phyloP scores from a whole-genome alignment of 1,140 invertebrate species.

The Megathymus violae region DNA sequence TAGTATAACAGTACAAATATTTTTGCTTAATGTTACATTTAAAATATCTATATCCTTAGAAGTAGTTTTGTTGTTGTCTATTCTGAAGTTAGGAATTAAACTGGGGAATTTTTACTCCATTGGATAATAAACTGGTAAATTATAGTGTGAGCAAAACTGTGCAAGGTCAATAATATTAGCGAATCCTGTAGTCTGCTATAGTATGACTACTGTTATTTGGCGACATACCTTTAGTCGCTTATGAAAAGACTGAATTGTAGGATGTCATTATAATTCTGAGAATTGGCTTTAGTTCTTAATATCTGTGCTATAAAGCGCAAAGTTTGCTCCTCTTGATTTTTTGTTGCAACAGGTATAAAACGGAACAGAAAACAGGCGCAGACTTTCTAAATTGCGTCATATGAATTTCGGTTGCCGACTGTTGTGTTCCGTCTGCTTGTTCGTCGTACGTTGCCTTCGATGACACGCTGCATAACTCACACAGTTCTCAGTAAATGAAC shows the following conservation, averaged over 20 bases:
- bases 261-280: not conserved
- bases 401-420: slow-evolving; percentile 53
- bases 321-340: slow-evolving; percentile 31
- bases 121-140: no score
- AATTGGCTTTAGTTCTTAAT: no score
- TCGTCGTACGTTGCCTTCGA: slow-evolving; percentile 28
- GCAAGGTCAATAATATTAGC: slow-evolving; percentile 2
- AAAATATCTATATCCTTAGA: no score
- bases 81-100: no score
- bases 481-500: slow-evolving; percentile 9
- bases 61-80: no score
- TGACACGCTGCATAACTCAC: slow-evolving; percentile 31
- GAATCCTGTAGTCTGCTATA: not conserved
- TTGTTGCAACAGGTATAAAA: slow-evolving; percentile 48
- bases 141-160: slow-evolving; percentile 1
- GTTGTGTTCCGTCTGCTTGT: slow-evolving; percentile 19
- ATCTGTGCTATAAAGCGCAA: no score
- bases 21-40: no score
- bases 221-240: not conserved
- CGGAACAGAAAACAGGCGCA: slow-evolving; percentile 63
- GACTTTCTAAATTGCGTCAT: slow-evolving; percentile 77
- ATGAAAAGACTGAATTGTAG: not conserved
- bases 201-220: not conserved
- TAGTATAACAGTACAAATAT: no score
- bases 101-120: no score